Base-by-base conservation (phyloP, 1,140 invertebrate species). In the Drosophila sturtevanti region DNA sequence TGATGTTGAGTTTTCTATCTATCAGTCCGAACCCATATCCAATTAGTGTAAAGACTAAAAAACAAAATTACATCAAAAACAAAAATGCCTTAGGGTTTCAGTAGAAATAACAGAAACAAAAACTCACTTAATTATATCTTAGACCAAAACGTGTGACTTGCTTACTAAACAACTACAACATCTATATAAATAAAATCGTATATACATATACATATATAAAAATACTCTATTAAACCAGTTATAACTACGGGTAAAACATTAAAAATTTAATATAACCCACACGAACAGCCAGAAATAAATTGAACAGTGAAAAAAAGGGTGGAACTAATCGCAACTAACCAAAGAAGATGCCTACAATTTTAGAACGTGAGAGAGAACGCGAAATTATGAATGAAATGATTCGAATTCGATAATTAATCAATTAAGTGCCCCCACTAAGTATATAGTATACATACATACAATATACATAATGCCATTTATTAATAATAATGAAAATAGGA, bases 51-150 rank as follows among this genome's bases (percentile, higher is more conserved):
- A 44, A 60, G 72, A 62, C 34, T 34, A 61, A 73, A 63, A 63
- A 56, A 62, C 64, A 59, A 31, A 31, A 62, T 41, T 22, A 61
- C 38, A 60, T 58, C 41, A 48, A 52, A 1, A n/a, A 51, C 0
- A n/a, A 48, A 76, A 60, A 69, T 89, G 82, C 84, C 84, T 89
- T 89, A 89, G 82, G 82, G 82, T 87, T 87, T 87, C 82, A 87
- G 79, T 89, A 87, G 79, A 73, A 89, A 68, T 76, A 72, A 67
- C 71, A 71, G 51, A 62, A 68, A 66, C 67, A 41, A 65, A 74
- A 72, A 79, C 27, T 80, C 27, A 70, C 65, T 79, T 67, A 69
- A 56, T 60, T 68, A 56, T 27, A 68, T 54, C 54, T 72, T 51
- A 38, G 16, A 68, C 38, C 44, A 58, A 70, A 81, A 79, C 65